phyloP scores from a whole-genome alignment of 2,888 invertebrate species.

The Apantesis nais region DNA sequence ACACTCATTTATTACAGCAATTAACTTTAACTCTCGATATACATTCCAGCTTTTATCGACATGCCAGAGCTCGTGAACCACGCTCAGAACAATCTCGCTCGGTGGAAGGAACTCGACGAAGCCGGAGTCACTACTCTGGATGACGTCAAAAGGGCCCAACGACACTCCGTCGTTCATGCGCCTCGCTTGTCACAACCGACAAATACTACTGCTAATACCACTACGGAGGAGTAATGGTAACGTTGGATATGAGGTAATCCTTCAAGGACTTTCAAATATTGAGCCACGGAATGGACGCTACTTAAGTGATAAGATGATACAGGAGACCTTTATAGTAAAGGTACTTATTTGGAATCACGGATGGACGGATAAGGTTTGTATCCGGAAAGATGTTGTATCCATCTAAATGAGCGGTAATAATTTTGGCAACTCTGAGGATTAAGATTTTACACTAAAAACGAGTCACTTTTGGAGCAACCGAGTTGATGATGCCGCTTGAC shows the following conservation, averaged over 20 bases:
- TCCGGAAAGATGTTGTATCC: neutral
- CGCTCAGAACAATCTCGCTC: constrained; percentile 94
- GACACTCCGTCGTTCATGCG: constrained; percentile 50
- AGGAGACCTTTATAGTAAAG: constrained; percentile 5
- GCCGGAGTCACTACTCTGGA: constrained; percentile 90
- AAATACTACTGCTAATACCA: constrained; percentile 22
- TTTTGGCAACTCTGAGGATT: neutral
- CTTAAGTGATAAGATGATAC: constrained; percentile 12
- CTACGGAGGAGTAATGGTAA: constrained; percentile 62
- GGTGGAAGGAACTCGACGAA: constrained; percentile 95
- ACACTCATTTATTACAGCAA: neutral
- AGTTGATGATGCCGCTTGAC: constrained; percentile 23
- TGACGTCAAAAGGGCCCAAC: constrained; percentile 85
- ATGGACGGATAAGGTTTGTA: neutral
- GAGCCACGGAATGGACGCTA: constrained; percentile 18
- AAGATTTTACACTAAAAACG: neutral
- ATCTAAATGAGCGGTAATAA: neutral
- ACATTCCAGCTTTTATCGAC: constrained; percentile 92
- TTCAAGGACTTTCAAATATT: constrained; percentile 10
- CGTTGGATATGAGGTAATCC: constrained; percentile 2
- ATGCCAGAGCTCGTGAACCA: constrained; percentile 95
- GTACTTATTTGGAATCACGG: constrained; percentile 4
- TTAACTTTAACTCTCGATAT: neutral
- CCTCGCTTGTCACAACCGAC: constrained; percentile 10
- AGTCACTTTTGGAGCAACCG: constrained; percentile 12